Evolutionary conservation across 2,113 vertebrate species (phyloP).

Genomic region (human (Homo sapiens)): DNA sequence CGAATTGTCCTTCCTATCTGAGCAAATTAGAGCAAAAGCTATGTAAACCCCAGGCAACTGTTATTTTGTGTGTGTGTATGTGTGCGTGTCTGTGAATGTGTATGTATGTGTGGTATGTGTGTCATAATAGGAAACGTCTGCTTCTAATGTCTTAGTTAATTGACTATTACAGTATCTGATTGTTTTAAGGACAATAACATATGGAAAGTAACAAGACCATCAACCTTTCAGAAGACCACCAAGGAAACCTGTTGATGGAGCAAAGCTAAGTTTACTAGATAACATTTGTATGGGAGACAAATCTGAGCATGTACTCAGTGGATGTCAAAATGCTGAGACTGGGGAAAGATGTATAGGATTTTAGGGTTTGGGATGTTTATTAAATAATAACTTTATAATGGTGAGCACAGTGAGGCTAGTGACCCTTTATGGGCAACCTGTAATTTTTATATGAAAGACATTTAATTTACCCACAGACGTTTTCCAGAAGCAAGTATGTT

Average conservation of each 20-base stretch:
- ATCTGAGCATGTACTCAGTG: not conserved
- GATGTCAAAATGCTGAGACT: not conserved
- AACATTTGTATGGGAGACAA: not conserved
- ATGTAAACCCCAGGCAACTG: not conserved
- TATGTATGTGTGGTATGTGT: not conserved
- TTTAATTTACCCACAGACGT: not conserved
- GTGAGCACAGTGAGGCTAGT: not conserved
- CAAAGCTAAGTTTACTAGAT: not conserved
- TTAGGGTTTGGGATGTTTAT: not conserved
- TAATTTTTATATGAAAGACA: not conserved
- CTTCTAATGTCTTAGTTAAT: not conserved
- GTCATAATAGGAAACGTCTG: not conserved
- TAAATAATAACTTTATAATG: not conserved
- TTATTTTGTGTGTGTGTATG: not conserved
- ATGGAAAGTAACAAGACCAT: not conserved
- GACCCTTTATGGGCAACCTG: not conserved
- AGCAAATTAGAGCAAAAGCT: not conserved
- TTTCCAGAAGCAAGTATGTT: not conserved
- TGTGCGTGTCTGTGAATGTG: not conserved
- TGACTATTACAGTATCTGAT: not conserved
- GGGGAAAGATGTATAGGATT: not conserved
- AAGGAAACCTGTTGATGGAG: not conserved
- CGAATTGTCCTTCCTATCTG: not conserved
- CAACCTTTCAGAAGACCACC: not conserved
- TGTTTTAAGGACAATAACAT: not conserved